These are phyloP conservation scores for Lissonota sp. DNA, from an alignment of 2,888 invertebrate genomes.

Conservation along the genomic window DNA sequence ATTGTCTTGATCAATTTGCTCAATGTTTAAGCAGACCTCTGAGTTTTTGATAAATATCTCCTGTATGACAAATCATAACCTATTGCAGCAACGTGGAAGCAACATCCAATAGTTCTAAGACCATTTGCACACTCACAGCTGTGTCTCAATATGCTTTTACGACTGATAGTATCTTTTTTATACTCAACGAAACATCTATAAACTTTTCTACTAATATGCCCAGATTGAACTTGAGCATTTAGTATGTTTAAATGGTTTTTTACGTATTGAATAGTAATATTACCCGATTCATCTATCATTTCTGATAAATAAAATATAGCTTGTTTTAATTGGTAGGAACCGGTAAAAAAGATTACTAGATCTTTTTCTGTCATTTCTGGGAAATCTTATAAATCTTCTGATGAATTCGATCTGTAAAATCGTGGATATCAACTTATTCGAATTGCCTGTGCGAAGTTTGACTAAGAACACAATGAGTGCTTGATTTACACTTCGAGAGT, in stretches of 20 bases:
- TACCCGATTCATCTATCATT: slow-evolving; percentile 62
- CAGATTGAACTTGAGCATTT: slow-evolving; percentile 61
- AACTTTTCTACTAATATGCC: slow-evolving; percentile 39
- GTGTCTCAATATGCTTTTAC: too few relatives aligned
- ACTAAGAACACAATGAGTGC: slow-evolving; percentile 39
- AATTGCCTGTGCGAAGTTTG: slow-evolving; percentile 50
- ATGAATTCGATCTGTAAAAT: too few relatives aligned
- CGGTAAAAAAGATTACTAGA: slow-evolving; percentile 62
- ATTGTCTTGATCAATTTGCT: too few relatives aligned
- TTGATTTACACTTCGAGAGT: slow-evolving; percentile 34
- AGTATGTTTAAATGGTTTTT: slow-evolving; percentile 61
- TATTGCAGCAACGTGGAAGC: too few relatives aligned
- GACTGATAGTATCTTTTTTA: too few relatives aligned
- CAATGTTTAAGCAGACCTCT: too few relatives aligned
- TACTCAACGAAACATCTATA: too few relatives aligned
- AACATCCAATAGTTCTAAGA: too few relatives aligned
- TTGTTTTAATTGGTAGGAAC: slow-evolving; percentile 66
- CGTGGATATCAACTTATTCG: slow-evolving; percentile 45
- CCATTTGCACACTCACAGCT: too few relatives aligned
- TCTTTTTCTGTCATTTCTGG: slow-evolving; percentile 63
- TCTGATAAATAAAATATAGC: slow-evolving; percentile 67
- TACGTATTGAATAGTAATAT: slow-evolving; percentile 57
- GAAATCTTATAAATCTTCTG: slow-evolving; percentile 61
- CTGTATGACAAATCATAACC: too few relatives aligned
- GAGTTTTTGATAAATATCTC: too few relatives aligned